A percentile compares a stretch with the other conserved stretches of the same genome.
Evolutionary conservation across 2,113 vertebrate genomes (phyloP).

Genomic region (Semnopithecus entellus): DNA sequence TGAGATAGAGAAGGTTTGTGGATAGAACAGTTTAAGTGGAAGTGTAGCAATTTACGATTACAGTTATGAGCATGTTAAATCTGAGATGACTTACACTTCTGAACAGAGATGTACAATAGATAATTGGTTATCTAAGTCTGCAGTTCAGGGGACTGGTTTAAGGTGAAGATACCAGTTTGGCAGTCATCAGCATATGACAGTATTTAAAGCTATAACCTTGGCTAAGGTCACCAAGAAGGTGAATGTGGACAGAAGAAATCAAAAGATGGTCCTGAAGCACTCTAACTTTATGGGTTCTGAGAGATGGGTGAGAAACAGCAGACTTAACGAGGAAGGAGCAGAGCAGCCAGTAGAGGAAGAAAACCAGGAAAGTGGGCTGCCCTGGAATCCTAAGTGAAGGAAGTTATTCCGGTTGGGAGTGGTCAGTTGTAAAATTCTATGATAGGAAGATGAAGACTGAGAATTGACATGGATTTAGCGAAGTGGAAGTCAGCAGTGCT

Average conservation of each 20-base stretch:
- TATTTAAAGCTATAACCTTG: not conserved
- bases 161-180: not conserved
- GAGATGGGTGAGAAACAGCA: not conserved
- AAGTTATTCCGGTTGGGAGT: not conserved
- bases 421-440: not conserved
- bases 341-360: not conserved
- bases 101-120: not conserved
- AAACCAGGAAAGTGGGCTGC: not conserved
- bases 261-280: not conserved
- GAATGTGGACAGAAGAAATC: not conserved
- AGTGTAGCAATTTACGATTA: not conserved
- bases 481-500: not conserved
- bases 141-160: not conserved
- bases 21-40: not conserved
- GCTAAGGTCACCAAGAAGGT: not conserved
- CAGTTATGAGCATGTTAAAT: not conserved
- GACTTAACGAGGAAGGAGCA: not conserved
- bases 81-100: constrained; percentile 4
- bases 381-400: not conserved
- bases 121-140: not conserved
- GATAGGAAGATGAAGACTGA: not conserved
- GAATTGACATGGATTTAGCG: not conserved
- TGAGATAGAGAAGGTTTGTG: not conserved
- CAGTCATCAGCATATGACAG: not conserved
- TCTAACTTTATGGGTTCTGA: not conserved